Evolutionary conservation across 2,113 vertebrate genomes (phyloP), one percentile per base, ranked within the genome.

Genomic region (Sclerurus mexicanus): DNA sequence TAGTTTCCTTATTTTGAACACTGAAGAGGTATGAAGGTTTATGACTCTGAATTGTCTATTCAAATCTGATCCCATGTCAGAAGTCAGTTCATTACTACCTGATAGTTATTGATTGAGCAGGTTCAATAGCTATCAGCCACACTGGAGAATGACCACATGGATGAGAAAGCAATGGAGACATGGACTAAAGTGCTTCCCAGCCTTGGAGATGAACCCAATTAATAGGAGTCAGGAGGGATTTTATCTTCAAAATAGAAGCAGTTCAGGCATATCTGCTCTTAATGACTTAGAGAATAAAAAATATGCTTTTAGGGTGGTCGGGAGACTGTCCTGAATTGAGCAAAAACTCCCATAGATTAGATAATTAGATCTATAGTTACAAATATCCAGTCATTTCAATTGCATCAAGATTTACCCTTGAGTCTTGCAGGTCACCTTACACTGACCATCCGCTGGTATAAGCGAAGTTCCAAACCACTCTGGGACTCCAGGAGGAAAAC

Each of bases 391-490:
- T 25, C 39, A 64, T 72, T 93, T 82, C 85, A 85, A 2, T 9
- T 60, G n/a, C 83, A 78, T 58, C 56, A 31, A 9, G 88, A 49
- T n/a, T 40, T 72, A 82, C 52, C 50, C 56, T 39, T 47, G 62
- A 86, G 56, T 62, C 82, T 27, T 50, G 22, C 47, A 78, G 88
- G 73, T 84, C 88, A 55, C 60, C 52, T 69, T 44, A 37, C 44
- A 25, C 20, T 52, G 63, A 55, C 31, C 11, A 31, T 64, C 50
- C 28, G 11, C 47, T 73, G 62, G 21, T 49, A 9, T 15, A 50
- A 72, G 20, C 0, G 0, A 59, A 33, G 35, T 28, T 44, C 39
- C 42, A 84, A 92, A 71, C 24, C 8, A 0, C 37, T 5, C n/a
- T 39, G 60, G 58, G 66, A 6, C 39, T 74, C 39, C 25, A 58